phyloP scores from a whole-genome alignment of 2,888 invertebrate genomes.

The Aspidiotus rigidus region DNA sequence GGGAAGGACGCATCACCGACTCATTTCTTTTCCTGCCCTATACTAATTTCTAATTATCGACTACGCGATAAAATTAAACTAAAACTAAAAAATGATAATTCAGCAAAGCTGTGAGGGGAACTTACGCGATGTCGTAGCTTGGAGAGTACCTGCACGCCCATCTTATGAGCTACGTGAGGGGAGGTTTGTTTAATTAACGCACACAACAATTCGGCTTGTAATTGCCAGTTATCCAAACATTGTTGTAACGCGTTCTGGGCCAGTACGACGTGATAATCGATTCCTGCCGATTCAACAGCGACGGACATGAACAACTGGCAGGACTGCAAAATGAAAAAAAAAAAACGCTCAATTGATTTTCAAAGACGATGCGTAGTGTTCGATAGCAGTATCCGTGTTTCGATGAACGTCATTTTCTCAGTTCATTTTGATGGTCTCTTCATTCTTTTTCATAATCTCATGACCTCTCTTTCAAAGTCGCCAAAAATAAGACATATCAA shows the following conservation, averaged over 20 bases:
- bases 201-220: slow-evolving; percentile 88
- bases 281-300: slow-evolving; percentile 86
- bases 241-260: slow-evolving; percentile 93
- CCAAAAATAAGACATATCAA: not conserved
- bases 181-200: slow-evolving; percentile 87
- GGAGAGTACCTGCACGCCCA: slow-evolving; percentile 70
- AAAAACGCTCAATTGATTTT: too few relatives aligned
- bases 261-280: slow-evolving; percentile 94
- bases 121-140: slow-evolving; percentile 49
- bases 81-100: slow-evolving; percentile 8
- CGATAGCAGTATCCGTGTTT: too few relatives aligned
- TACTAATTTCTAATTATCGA: not conserved
- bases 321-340: slow-evolving; percentile 52
- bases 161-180: slow-evolving; percentile 68
- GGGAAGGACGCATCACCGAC: too few relatives aligned
- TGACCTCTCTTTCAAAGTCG: not conserved
- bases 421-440: too few relatives aligned
- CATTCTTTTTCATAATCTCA: too few relatives aligned
- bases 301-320: slow-evolving; percentile 94
- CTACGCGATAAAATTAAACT: not conserved
- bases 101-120: slow-evolving; percentile 35
- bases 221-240: slow-evolving; percentile 77
- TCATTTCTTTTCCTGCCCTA: too few relatives aligned
- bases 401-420: not conserved
- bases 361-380: too few relatives aligned